Percentiles rank a stretch among this genome's conserved stretches.
Conservation (phyloP, 2,888 invertebrate species). For the Acleris emargana region DNA sequence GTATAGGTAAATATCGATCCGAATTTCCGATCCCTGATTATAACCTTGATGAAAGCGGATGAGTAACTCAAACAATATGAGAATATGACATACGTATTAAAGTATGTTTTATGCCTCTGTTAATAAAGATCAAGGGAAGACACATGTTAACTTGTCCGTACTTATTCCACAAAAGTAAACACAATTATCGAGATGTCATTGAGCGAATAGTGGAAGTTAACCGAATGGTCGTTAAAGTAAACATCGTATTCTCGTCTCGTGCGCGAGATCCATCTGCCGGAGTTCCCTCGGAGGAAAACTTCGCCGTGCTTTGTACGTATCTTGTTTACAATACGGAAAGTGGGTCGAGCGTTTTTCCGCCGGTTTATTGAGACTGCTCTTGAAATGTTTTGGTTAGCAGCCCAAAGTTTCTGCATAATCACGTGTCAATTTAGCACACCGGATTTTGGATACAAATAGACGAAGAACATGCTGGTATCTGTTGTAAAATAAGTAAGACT, state of each 20-base stretch:
- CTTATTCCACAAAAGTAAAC: slow-evolving; percentile 15
- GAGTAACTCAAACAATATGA: too few relatives aligned
- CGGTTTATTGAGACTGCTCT: slow-evolving; percentile 31
- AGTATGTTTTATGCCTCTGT: too few relatives aligned
- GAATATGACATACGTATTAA: too few relatives aligned
- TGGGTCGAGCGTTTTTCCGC: slow-evolving; percentile 38
- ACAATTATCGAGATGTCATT: slow-evolving; percentile 23
- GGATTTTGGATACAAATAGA: too few relatives aligned
- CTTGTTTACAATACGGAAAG: slow-evolving; percentile 42
- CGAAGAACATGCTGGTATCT: neutral
- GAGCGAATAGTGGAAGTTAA: slow-evolving; percentile 25
- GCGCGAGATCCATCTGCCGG: slow-evolving; percentile 20
- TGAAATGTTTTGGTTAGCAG: slow-evolving; percentile 12
- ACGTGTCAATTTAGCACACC: neutral
- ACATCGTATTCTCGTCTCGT: slow-evolving; percentile 22
- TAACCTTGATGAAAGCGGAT: too few relatives aligned
- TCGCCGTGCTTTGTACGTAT: slow-evolving; percentile 28
- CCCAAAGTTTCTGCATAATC: neutral
- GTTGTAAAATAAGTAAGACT: too few relatives aligned
- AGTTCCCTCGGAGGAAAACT: slow-evolving; percentile 24
- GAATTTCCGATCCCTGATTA: too few relatives aligned
- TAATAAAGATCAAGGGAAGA: too few relatives aligned
- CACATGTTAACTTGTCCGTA: too few relatives aligned
- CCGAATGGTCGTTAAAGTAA: slow-evolving; percentile 21
- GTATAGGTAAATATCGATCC: too few relatives aligned